Percentiles rank a stretch among this genome's conserved stretches.
phyloP scores from a whole-genome alignment of 2,113 vertebrate genomes.

The Arvicanthis niloticus region DNA sequence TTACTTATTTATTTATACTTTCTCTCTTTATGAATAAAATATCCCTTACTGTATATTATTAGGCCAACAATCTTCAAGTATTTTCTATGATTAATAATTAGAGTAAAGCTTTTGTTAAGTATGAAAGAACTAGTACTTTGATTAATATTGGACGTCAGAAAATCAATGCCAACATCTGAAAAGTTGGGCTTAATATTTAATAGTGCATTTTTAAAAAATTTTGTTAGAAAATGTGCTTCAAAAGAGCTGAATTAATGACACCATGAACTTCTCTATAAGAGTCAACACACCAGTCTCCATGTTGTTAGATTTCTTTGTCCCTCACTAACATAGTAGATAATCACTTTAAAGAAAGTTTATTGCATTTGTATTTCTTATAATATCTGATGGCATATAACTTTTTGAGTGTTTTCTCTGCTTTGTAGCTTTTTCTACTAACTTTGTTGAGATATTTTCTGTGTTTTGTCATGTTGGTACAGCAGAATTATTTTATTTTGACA shows the following conservation, averaged over 20 bases:
- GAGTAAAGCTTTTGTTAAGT: not conserved
- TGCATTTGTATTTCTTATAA: not conserved
- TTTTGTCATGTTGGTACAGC: not conserved
- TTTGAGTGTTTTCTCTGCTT: not conserved
- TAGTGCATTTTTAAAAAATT: not conserved
- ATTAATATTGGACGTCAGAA: not conserved
- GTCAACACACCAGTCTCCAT: not conserved
- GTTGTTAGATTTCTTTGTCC: constrained; percentile 6
- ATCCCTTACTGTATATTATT: not conserved
- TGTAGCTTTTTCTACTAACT: not conserved
- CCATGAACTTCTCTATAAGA: not conserved
- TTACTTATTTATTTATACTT: not conserved
- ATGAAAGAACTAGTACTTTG: not conserved
- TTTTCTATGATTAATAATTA: not conserved
- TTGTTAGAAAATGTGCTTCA: not conserved
- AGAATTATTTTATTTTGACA: constrained; percentile 34
- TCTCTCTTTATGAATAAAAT: constrained; percentile 16
- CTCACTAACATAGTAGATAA: not conserved
- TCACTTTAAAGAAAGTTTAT: not conserved
- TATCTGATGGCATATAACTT: not conserved
- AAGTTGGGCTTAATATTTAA: not conserved
- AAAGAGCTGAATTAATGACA: not conserved
- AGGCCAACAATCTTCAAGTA: not conserved
- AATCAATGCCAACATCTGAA: constrained; percentile 4
- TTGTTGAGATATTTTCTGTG: not conserved